A percentile compares a stretch with the other conserved stretches of the same genome.
These are phyloP conservation scores for Cathartes aura DNA, from an alignment of 2,113 vertebrate genomes.

Conservation along the genomic window DNA sequence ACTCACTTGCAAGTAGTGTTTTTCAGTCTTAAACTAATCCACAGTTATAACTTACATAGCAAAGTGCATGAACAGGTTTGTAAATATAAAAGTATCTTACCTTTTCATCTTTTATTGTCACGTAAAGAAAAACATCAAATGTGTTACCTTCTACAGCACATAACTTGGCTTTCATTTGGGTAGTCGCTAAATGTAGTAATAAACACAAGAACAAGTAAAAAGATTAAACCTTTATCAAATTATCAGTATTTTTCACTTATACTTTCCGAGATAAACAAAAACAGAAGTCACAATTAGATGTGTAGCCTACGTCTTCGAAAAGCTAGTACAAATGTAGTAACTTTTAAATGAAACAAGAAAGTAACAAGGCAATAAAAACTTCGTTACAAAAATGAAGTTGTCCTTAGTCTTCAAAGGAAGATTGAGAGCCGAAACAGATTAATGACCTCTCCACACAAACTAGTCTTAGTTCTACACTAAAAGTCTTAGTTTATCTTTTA, in stretches of 20 bases:
- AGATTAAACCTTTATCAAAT: background rate
- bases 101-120: slow-evolving; percentile 83
- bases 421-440: fast-evolving
- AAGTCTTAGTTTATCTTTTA: background rate
- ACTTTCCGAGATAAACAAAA: background rate
- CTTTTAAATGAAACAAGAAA: background rate
- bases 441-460: background rate
- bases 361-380: background rate
- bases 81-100: slow-evolving; percentile 62
- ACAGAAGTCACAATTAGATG: background rate
- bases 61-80: background rate
- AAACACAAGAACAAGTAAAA: background rate
- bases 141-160: slow-evolving; percentile 74
- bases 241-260: background rate
- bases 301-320: background rate
- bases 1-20: background rate
- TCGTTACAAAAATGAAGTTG: background rate
- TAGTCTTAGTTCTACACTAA: background rate
- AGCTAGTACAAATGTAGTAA: background rate
- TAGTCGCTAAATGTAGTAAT: slow-evolving; percentile 73
- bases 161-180: slow-evolving; percentile 80
- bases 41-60: background rate
- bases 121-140: slow-evolving; percentile 85
- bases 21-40: background rate
- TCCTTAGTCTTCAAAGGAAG: background rate